Evolutionary conservation across 2,888 invertebrate species (phyloP), one percentile per base, ranked within the genome.

Genomic region (Noctua janthe): DNA sequence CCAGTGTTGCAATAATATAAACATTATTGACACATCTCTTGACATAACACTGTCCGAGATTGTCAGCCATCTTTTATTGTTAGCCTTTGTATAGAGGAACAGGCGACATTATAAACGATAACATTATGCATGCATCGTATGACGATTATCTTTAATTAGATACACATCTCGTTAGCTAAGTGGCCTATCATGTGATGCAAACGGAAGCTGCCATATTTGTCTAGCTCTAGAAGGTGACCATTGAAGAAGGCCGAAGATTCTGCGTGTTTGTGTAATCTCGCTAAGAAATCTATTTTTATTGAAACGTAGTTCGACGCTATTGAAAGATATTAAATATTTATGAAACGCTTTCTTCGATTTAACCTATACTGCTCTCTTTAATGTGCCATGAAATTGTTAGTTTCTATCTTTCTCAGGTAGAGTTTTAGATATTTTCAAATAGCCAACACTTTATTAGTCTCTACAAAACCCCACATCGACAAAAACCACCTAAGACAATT

Each of bases 61-160:
- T 54, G 17, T 66, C n/a, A 70, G 29, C 39, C 69, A 74, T 74
- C 20, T 72, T 70, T 77, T 77, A 54, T 81, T 73, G 66, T 64
- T 29, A 35, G 13, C 10, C 56, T 72, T 82, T 76, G 51, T 79
- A 56, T 73, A 47, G 47, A 29, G 29, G 29, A 69, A 62, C 69
- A 62, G 62, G 17, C 29, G 20, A 39, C 39, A 62, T 67, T 75
- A 59, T 78, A 80, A 83, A 85, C 67, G 56, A 71, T 71, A 29
- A 73, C 74, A 81, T 87, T 84, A 87, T 87, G 56, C 67, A 79
- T 87, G 77, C 82, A 78, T 82, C 78, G 83, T 83, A 64, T 70
- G 56, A 35, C 69, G 29, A 29, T 71, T 78, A 76, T 78, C 76
- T 71, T 80, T 83, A 86, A 80, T 86, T 83, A 83, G 83, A 83